These are phyloP conservation scores for Holothuria leucospilota DNA, from an alignment of 53 echinoderm and acorn worm species.

Conservation along the genomic window DNA sequence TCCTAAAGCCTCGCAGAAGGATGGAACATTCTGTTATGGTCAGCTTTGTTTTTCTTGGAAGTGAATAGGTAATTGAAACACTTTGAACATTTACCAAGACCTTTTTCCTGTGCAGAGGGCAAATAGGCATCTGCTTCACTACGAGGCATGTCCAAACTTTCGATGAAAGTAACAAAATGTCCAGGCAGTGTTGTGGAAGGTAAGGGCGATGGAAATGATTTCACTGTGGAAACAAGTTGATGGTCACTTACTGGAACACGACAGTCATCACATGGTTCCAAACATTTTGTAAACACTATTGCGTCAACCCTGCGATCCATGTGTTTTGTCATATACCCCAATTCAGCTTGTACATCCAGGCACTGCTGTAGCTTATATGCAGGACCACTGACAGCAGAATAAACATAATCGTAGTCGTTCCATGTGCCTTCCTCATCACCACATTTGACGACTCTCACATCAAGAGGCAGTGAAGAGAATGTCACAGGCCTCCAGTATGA, in stretches of 20 bases:
- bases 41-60: slow-evolving; percentile 13
- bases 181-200: slow-evolving; percentile 36
- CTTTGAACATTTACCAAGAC: slow-evolving; percentile 3
- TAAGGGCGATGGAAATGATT: slow-evolving; percentile 28
- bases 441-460: background rate
- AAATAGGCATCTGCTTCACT: slow-evolving; percentile 37
- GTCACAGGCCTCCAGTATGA: background rate
- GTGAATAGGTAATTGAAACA: background rate
- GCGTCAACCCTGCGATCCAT: background rate
- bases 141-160: slow-evolving; percentile 5
- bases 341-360: too few relatives aligned
- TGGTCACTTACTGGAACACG: background rate
- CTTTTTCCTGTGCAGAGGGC: slow-evolving; percentile 34
- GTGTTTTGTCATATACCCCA: background rate
- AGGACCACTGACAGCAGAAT: background rate
- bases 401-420: background rate
- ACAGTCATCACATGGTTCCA: background rate
- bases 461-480: background rate
- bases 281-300: background rate
- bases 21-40: slow-evolving; percentile 11
- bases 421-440: background rate
- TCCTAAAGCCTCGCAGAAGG: background rate
- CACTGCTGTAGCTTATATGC: too few relatives aligned
- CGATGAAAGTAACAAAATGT: slow-evolving; percentile 47
- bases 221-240: background rate